Percentiles rank a stretch among this genome's conserved stretches.
These are phyloP conservation scores for Pycnomerus fuliginosus DNA, from an alignment of 2,888 invertebrate genomes.

Conservation along the genomic window DNA sequence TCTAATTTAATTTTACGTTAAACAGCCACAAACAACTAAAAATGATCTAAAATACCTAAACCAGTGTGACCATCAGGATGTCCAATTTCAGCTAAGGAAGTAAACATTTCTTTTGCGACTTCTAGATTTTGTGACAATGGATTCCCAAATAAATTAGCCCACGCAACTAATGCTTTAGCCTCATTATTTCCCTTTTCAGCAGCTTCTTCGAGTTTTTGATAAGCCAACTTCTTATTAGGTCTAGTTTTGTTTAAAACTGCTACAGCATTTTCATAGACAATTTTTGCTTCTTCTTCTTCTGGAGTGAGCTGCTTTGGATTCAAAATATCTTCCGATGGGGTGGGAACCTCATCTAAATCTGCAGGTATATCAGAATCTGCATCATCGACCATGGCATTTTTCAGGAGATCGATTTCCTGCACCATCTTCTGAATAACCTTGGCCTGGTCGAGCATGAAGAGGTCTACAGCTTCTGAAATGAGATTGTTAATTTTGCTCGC, in stretches of 20 bases:
- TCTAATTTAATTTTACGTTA: no score
- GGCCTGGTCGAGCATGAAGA: slow-evolving; percentile 34
- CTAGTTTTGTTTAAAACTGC: slow-evolving; percentile 69
- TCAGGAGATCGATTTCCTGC: slow-evolving; percentile 49
- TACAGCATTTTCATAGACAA: slow-evolving; percentile 71
- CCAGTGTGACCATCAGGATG: slow-evolving; percentile 87
- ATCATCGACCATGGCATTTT: slow-evolving; percentile 48
- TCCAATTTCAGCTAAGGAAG: slow-evolving; percentile 72
- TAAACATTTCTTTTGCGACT: slow-evolving; percentile 74
- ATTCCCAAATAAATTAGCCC: slow-evolving; percentile 85
- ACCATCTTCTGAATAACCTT: slow-evolving; percentile 54
- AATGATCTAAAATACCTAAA: slow-evolving; percentile 38
- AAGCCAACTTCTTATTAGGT: slow-evolving; percentile 72
- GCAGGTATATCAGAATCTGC: slow-evolving; percentile 49
- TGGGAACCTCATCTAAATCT: slow-evolving; percentile 57
- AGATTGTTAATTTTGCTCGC: slow-evolving; percentile 22
- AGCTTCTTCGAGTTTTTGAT: slow-evolving; percentile 74
- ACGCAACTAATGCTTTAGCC: slow-evolving; percentile 83
- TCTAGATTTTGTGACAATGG: slow-evolving; percentile 74
- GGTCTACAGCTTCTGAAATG: slow-evolving; percentile 41
- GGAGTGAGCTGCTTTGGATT: slow-evolving; percentile 56
- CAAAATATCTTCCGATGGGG: slow-evolving; percentile 52
- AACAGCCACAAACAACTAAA: no score
- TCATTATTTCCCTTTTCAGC: slow-evolving; percentile 78
- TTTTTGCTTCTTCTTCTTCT: slow-evolving; percentile 72